phyloP scores from a whole-genome alignment of 2,113 vertebrate species.

The Mola mola region DNA sequence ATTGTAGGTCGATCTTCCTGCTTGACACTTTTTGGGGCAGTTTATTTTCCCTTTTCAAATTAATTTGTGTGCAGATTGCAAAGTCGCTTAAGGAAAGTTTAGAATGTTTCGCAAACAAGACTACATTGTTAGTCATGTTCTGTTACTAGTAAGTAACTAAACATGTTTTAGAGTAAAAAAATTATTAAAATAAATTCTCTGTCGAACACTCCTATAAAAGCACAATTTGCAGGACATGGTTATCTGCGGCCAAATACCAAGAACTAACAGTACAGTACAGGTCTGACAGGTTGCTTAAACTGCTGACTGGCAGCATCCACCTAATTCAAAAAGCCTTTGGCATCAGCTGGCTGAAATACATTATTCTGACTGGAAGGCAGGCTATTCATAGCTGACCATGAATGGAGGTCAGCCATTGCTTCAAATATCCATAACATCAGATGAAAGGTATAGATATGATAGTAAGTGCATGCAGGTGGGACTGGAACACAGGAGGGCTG shows the following conservation, averaged over 20 bases:
- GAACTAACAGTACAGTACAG: not conserved
- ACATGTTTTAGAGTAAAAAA: too few relatives aligned
- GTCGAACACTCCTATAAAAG: too few relatives aligned
- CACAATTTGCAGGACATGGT: too few relatives aligned
- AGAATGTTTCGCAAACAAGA: too few relatives aligned
- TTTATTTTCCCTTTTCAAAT: too few relatives aligned
- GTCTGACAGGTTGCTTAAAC: slow-evolving; percentile 9
- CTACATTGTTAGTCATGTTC: too few relatives aligned
- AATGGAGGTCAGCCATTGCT: not conserved
- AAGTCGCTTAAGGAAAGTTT: too few relatives aligned
- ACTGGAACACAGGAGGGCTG: slow-evolving; percentile 2
- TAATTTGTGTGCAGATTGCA: too few relatives aligned
- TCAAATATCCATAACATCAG: slow-evolving; percentile 31
- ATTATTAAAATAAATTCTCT: too few relatives aligned
- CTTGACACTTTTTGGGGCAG: too few relatives aligned
- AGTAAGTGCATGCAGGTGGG: slow-evolving; percentile 6
- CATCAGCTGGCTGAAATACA: slow-evolving; percentile 3
- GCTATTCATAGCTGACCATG: slow-evolving; percentile 22
- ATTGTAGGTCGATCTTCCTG: too few relatives aligned
- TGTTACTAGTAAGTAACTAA: too few relatives aligned
- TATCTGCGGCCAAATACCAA: slow-evolving; percentile 4
- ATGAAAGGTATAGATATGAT: slow-evolving; percentile 1
- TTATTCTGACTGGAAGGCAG: slow-evolving; percentile 30
- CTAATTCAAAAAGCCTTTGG: not conserved
- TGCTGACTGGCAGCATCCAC: slow-evolving; percentile 15